Percentiles rank a stretch among this genome's conserved stretches.
These are phyloP conservation scores for Orthosia gracilis DNA, from an alignment of 2,888 invertebrate species.

Conservation along the genomic window DNA sequence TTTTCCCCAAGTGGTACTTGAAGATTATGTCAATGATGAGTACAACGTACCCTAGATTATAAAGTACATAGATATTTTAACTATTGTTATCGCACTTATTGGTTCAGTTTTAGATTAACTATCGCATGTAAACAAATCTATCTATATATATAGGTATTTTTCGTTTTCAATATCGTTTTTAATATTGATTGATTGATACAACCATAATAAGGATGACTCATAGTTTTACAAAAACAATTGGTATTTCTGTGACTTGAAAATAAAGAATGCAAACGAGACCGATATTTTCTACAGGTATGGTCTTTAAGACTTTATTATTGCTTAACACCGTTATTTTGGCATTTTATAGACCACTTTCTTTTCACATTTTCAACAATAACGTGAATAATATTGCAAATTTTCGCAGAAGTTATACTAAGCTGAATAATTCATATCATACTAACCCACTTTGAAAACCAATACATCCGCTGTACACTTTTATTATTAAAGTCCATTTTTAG, in stretches of 20 bases:
- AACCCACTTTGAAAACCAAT: conserved; percentile 51
- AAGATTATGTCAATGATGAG: not conserved
- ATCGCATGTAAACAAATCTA: not conserved
- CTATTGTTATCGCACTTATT: not conserved
- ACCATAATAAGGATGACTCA: conserved; percentile 14
- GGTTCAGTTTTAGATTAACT: not conserved
- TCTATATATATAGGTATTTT: not conserved
- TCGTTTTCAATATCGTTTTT: not conserved
- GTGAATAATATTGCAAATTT: not conserved
- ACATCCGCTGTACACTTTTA: conserved; percentile 30
- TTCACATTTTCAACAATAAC: conserved; percentile 2
- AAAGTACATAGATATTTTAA: not conserved
- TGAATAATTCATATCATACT: conserved; percentile 49
- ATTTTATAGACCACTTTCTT: conserved; percentile 10
- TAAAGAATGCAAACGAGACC: conserved; percentile 20
- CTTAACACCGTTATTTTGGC: conserved; percentile 5
- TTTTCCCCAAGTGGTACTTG: not conserved
- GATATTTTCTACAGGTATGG: conserved; percentile 15
- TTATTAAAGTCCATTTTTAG: conserved; percentile 46
- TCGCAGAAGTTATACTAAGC: too few relatives aligned
- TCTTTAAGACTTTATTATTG: conserved; percentile 20
- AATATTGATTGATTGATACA: conserved; percentile 22
- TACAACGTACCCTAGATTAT: not conserved
- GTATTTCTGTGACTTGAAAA: conserved; percentile 16
- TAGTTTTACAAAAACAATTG: not conserved